These are phyloP conservation scores for Macquaria australasica DNA, from an alignment of 2,113 vertebrate species.

Conservation along the genomic window DNA sequence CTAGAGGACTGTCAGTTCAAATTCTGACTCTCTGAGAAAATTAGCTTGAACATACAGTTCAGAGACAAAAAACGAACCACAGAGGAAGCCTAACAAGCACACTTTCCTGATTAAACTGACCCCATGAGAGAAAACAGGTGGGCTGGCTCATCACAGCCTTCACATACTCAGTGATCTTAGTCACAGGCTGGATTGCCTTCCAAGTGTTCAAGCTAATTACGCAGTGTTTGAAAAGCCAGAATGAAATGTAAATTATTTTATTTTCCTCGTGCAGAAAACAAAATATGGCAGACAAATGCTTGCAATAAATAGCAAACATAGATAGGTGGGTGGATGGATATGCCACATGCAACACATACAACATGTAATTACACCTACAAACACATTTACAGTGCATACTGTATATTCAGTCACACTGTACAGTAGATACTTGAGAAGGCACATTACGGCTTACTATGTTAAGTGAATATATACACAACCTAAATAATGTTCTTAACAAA, in stretches of 20 bases:
- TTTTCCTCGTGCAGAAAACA: not conserved
- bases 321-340: not conserved
- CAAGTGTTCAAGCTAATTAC: slow-evolving; percentile 16
- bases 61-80: not conserved
- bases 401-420: slow-evolving; percentile 5
- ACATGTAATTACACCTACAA: slow-evolving; percentile 22
- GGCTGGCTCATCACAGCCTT: slow-evolving; percentile 8
- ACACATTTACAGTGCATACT: slow-evolving; percentile 27
- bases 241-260: not conserved
- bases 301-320: slow-evolving; percentile 15
- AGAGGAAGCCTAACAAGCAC: not conserved
- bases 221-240: not conserved
- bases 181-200: slow-evolving; percentile 3
- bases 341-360: not conserved
- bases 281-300: not conserved
- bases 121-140: slow-evolving; percentile 29
- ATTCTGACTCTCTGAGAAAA: not conserved
- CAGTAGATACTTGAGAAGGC: not conserved
- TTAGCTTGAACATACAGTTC: not conserved
- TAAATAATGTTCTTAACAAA: slow-evolving; percentile 18
- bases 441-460: not conserved
- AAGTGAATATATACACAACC: slow-evolving; percentile 2
- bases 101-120: slow-evolving; percentile 14
- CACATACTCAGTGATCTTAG: slow-evolving; percentile 18
- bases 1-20: not conserved